Evolutionary conservation across 2,888 invertebrate genomes (phyloP), one percentile per base, ranked within the genome.

Genomic region (Chironomus tentans): DNA sequence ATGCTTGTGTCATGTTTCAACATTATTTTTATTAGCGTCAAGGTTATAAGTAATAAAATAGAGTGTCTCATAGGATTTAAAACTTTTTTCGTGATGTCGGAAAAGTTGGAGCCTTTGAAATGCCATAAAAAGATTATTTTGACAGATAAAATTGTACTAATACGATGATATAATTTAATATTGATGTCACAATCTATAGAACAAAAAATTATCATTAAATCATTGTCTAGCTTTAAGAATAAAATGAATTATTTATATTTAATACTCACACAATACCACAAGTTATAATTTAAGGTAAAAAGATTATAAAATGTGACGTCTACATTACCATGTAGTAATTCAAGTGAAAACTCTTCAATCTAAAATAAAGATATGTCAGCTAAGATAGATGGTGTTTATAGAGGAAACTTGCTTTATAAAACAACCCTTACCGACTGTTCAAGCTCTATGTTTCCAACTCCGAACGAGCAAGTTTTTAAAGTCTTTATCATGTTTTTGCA

Each of bases 261-360:
- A 38, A 56, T 2, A 68, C 68, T 68, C 5, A 68, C 68, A 38
- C 5, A 13, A n/a, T 38, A 68, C 68, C 28, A 68, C 15, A 68
- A 18, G 15, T 28, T 46, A 18, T 38, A 68, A 46, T 68, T 22
- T n/a, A 68, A 38, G 28, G 38, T 28, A 18, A 68, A 68, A 13
- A 68, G 46, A 22, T 68, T 68, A n/a, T 38, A 1, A 38, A 46
- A 46, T n/a, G 68, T 21, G n/a, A 68, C 46, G 2, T 28, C 46
- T 10, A 68, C 15, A 5, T 15, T 15, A 10, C 5, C 21, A 68
- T 68, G 68, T 7, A 68, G n/a, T 18, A 68, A 15, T 18, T 68
- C 68, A 21, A 68, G 68, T 2, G 68, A 68, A 38, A 68, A 68
- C 13, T 68, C 68, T 68, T 68, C 68, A 22, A 68, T 22, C 68